Conservation (phyloP, 1,140 invertebrate species). For the Drosophila nasuta region DNA sequence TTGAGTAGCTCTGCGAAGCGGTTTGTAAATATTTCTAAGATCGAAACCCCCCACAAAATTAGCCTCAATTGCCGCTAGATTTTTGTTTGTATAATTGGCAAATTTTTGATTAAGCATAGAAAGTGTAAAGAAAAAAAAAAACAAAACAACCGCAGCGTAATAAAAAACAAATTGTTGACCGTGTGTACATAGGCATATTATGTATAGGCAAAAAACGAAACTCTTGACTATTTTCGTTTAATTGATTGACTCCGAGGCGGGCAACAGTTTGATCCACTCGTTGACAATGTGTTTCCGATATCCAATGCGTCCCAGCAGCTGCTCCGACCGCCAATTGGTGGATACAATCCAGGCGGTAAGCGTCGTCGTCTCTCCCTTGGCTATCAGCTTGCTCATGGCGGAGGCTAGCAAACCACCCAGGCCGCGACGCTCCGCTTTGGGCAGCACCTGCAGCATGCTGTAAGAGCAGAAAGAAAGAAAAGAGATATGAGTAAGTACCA, state of each 20-base stretch:
- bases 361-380: constrained; percentile 52
- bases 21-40: constrained; percentile 31
- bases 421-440: constrained; percentile 66
- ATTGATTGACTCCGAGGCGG: constrained; percentile 2
- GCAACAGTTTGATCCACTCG: constrained; percentile 75
- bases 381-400: constrained; percentile 59
- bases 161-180: constrained; percentile 61
- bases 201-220: constrained; percentile 10
- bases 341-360: constrained; percentile 73
- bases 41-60: constrained; percentile 7
- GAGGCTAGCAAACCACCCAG: constrained; percentile 65
- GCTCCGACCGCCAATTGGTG: constrained; percentile 67
- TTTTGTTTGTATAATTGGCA: neutral
- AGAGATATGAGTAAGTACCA: no score
- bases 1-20: constrained; percentile 5
- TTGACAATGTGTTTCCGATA: constrained; percentile 56
- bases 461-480: neutral
- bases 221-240: no score
- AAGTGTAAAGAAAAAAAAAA: constrained; percentile 50
- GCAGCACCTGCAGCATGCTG: constrained; percentile 72
- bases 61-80: constrained; percentile 27
- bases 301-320: constrained; percentile 62
- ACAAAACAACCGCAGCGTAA: constrained; percentile 39
- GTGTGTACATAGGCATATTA: constrained; percentile 58
- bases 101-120: constrained; percentile 51